Conservation (phyloP, 2,888 invertebrate genomes). For the Chydorus sphaericus region DNA sequence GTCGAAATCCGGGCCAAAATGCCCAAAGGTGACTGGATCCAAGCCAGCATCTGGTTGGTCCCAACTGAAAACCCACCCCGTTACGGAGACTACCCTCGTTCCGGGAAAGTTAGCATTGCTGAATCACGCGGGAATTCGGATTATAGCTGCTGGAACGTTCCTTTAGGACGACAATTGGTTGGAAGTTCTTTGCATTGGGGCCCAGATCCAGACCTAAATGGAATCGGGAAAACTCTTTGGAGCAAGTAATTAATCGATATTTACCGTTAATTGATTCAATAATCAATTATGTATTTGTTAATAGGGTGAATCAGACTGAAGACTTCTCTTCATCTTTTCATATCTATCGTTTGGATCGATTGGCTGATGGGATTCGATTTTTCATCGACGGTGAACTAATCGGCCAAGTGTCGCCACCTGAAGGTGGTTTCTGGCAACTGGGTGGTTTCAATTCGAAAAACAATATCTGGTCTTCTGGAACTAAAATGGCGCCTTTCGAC, state of each 20-base stretch:
- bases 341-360: conserved; percentile 26
- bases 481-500: conserved; percentile 17
- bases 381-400: conserved; percentile 13
- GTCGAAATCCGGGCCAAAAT: conserved; percentile 26
- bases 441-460: conserved; percentile 13
- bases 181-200: conserved; percentile 32
- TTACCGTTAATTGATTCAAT: neutral
- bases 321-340: conserved; percentile 23
- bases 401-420: conserved; percentile 14
- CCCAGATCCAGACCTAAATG: conserved; percentile 23
- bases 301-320: neutral
- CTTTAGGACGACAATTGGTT: conserved; percentile 21
- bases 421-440: conserved; percentile 17
- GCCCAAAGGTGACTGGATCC: conserved; percentile 27
- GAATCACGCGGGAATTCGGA: conserved; percentile 28
- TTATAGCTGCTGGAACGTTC: conserved; percentile 8
- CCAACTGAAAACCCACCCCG: conserved; percentile 23
- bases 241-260: conserved; percentile 16
- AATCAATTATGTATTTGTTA: neutral
- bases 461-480: conserved; percentile 14
- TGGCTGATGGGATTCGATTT: conserved; percentile 7
- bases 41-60: conserved; percentile 28
- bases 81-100: conserved; percentile 30
- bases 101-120: conserved; percentile 32
- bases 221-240: conserved; percentile 22